Conservation (phyloP, 2,888 invertebrate genomes). For the Trichopria drosophilae region DNA sequence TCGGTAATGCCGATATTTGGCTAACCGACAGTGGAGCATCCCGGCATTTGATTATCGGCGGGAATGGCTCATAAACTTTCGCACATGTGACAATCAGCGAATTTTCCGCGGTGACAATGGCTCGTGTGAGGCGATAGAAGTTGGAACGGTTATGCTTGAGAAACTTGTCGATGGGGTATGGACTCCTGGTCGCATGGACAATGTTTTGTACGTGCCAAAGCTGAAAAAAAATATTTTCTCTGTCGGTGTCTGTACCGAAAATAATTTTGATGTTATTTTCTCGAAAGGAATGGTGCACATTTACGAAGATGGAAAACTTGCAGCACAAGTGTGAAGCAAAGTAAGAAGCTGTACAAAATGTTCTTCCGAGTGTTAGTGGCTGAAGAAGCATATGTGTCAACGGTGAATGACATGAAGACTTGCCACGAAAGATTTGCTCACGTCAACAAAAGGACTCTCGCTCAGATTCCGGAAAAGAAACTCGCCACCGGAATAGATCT, state of each 20-base stretch:
- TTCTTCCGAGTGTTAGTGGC: background rate
- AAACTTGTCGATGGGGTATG: too few species aligned
- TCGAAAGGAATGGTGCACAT: conserved; percentile 6
- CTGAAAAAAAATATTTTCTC: too few species aligned
- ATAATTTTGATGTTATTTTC: conserved; percentile 15
- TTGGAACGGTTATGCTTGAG: too few species aligned
- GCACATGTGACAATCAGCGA: too few species aligned
- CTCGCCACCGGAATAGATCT: background rate
- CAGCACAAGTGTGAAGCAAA: conserved; percentile 20
- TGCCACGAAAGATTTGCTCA: conserved; percentile 24
- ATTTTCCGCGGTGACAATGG: too few species aligned
- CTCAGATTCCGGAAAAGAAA: conserved; percentile 10
- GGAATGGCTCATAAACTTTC: too few species aligned
- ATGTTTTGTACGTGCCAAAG: conserved; percentile 33
- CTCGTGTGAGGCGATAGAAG: too few species aligned
- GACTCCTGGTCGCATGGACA: conserved; percentile 19
- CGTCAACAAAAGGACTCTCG: conserved; percentile 4
- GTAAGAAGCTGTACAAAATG: background rate
- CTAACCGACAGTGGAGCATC: too few species aligned
- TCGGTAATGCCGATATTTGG: too few species aligned
- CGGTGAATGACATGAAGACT: conserved; percentile 6
- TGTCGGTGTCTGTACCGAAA: conserved; percentile 11
- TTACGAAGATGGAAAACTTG: conserved; percentile 11
- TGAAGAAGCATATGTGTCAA: background rate
- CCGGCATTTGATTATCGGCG: conserved; percentile 26